A percentile compares a stretch with the other conserved stretches of the same genome.
Evolutionary conservation across 1,140 invertebrate genomes (phyloP).

Genomic region (Drosophila lacertosa): DNA sequence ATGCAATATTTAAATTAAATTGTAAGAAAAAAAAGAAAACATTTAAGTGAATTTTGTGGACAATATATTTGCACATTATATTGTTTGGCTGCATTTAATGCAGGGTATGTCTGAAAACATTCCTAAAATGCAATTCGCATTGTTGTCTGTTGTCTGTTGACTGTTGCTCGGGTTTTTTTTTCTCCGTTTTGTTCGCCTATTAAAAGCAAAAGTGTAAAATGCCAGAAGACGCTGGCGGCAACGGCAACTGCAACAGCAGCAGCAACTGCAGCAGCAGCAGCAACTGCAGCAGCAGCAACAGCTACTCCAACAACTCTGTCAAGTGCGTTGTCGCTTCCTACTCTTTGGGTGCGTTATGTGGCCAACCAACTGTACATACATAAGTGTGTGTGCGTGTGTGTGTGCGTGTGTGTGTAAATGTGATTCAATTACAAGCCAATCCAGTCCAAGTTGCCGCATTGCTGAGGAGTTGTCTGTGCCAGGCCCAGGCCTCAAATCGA

Average conservation of each 20-base stretch:
- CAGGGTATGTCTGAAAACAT: constrained; percentile 29
- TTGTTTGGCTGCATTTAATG: not conserved
- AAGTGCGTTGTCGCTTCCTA: constrained; percentile 76
- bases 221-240: constrained; percentile 53
- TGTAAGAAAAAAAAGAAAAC: no score
- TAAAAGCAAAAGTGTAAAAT: constrained; percentile 81
- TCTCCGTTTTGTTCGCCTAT: constrained; percentile 54
- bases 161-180: constrained; percentile 15
- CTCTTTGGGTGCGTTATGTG: constrained; percentile 57
- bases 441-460: constrained; percentile 52
- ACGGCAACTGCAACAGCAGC: constrained; percentile 29
- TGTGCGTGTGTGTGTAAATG: not conserved
- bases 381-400: not conserved
- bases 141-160: constrained; percentile 4
- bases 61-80: not conserved
- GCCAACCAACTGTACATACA: constrained; percentile 63
- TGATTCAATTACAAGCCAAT: constrained; percentile 77
- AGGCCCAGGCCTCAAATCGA: constrained; percentile 41
- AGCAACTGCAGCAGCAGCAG: constrained; percentile 16
- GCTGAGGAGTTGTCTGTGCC: constrained; percentile 32
- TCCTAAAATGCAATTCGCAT: constrained; percentile 24
- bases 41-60: not conserved
- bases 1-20: no score
- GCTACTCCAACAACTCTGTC: constrained; percentile 50
- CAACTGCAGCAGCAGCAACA: constrained; percentile 25